Base-by-base conservation (phyloP, 2,113 vertebrate species). In the Corvus cornix region DNA sequence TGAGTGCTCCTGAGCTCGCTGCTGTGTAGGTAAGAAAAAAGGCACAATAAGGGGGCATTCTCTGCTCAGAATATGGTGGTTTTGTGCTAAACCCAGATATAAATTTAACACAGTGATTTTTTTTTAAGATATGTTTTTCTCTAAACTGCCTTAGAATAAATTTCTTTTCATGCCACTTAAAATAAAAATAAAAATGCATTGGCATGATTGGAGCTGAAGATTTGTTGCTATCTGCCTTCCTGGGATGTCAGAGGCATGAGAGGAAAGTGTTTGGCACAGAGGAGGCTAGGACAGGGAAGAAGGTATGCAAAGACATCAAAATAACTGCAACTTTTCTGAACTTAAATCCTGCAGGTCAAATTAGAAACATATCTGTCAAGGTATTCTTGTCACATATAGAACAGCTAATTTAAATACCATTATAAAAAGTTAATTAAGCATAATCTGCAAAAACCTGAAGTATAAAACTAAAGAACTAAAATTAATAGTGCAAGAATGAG, bases 381-480 rank as follows among this genome's bases (percentile, higher is more conserved):
- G 78, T 95, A 88, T 80, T 95, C 77, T 86, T 94, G 91, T 64
- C 82, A 55, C 75, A 80, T 37, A 76, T 67, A 69, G 66, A 90
- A 89, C 52, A 91, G 63, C 63, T 74, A 84, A 97, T 94, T 97
- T 94, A 95, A 96, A 95, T 84, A 41, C 41, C 76, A 69, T 95
- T 93, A 96, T 93, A 77, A 87, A 91, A 94, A 94, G 79, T 92
- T 92, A 97, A 94, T 95, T 97, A 97, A 93, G 73, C 60, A 80
- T 93, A 93, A 80, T 96, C 87, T 72, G 46, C 59, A 95, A 85
- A 94, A 92, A 93, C 39, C 53, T 90, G 72, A 84, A 90, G 67
- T 78, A 84, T 90, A 51, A 86, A 96, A 95, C 52, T 83, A 48
- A 87, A 95, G 64, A 46, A 66, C 48, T 91, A 73, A 95, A 96